These are phyloP conservation scores for Baccha elongata DNA, from an alignment of 2,888 invertebrate species.

Conservation along the genomic window DNA sequence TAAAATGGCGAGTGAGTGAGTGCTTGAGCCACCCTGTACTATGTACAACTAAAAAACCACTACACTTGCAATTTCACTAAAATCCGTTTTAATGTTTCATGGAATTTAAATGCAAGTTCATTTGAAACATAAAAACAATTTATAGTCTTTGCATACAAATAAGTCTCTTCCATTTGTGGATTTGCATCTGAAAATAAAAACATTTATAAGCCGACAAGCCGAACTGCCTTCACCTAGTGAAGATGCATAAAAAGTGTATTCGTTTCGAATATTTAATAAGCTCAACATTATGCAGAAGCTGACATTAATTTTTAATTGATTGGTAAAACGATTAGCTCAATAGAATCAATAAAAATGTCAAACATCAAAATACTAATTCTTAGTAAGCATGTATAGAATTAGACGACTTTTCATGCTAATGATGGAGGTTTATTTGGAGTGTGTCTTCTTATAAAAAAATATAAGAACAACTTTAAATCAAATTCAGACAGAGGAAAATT, in stretches of 20 bases:
- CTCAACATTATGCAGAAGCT: not conserved
- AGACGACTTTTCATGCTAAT: not conserved
- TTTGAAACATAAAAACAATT: not conserved
- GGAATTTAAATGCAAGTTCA: not conserved
- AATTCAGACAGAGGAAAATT: not conserved
- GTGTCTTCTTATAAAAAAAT: not conserved
- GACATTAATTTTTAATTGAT: slow-evolving; percentile 9
- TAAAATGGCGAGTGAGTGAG: too few relatives aligned
- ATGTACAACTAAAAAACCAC: too few relatives aligned
- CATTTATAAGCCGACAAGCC: not conserved
- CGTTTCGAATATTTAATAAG: slow-evolving; percentile 20
- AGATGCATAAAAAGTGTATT: slow-evolving; percentile 25
- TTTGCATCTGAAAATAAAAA: not conserved
- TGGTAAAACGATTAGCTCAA: not conserved
- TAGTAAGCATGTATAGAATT: not conserved
- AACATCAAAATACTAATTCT: not conserved
- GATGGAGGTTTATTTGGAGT: not conserved
- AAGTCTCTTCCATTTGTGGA: not conserved
- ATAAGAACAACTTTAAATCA: not conserved
- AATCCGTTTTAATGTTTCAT: not conserved
- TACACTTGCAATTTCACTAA: too few relatives aligned
- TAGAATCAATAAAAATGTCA: not conserved
- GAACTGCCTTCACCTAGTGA: slow-evolving; percentile 26
- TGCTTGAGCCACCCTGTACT: too few relatives aligned
- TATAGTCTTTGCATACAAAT: not conserved